Evolutionary conservation across 2,113 vertebrate genomes (phyloP).

Genomic region (Leucopternis melanops): DNA sequence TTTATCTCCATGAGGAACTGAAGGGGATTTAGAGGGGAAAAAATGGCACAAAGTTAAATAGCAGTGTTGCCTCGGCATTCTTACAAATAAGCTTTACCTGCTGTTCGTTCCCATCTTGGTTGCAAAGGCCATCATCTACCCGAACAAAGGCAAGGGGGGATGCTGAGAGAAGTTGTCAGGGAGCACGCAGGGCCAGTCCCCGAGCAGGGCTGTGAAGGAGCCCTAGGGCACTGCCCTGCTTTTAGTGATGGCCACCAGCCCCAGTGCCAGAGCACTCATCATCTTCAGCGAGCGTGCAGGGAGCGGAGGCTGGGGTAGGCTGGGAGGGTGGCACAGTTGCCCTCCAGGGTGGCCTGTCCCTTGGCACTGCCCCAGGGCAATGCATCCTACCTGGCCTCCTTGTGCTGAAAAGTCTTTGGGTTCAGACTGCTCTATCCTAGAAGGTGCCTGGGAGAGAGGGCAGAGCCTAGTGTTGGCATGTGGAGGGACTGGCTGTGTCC

Average conservation of each 20-base stretch:
- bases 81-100: slow-evolving; percentile 55
- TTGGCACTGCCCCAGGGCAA: not conserved
- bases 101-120: slow-evolving; percentile 29
- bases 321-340: not conserved
- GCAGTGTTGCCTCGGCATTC: slow-evolving; percentile 26
- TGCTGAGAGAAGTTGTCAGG: not conserved
- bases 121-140: slow-evolving; percentile 39
- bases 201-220: not conserved
- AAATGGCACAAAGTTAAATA: slow-evolving; percentile 42
- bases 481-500: not conserved
- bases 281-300: not conserved
- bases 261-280: not conserved
- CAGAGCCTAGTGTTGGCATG: not conserved
- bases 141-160: slow-evolving; percentile 26
- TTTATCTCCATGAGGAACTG: slow-evolving; percentile 38
- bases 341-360: not conserved
- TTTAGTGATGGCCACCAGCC: not conserved
- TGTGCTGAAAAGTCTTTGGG: not conserved
- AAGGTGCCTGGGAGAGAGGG: not conserved
- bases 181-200: not conserved
- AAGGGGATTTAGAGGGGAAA: slow-evolving; percentile 15
- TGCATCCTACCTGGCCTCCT: not conserved
- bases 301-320: not conserved
- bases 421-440: not conserved
- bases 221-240: not conserved